These are phyloP conservation scores for Augiades crinisus DNA, from an alignment of 2,888 invertebrate genomes.

Conservation along the genomic window DNA sequence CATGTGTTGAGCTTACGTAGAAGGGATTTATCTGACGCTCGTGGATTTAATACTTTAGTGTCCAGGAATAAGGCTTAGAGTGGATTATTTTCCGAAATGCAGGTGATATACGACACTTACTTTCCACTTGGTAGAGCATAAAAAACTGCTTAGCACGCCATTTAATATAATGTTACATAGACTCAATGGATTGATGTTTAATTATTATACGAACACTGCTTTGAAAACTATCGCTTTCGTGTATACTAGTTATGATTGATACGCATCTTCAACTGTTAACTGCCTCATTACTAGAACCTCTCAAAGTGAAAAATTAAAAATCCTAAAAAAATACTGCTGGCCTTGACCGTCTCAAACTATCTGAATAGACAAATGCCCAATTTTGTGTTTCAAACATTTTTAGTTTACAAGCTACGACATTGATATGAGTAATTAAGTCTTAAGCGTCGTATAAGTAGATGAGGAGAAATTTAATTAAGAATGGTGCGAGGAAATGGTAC, in stretches of 20 bases:
- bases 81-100: constrained; percentile 39
- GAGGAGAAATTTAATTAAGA: constrained; percentile 17
- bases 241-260: too few relatives aligned
- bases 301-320: too few relatives aligned
- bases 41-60: neutral
- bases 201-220: constrained; percentile 1
- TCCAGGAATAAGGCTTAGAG: constrained; percentile 36
- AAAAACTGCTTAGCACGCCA: constrained; percentile 67
- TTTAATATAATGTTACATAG: constrained; percentile 52
- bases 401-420: constrained; percentile 1
- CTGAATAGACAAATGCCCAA: too few relatives aligned
- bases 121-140: constrained; percentile 72
- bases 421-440: constrained; percentile 3
- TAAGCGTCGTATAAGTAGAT: constrained; percentile 6
- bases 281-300: too few relatives aligned
- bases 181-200: constrained; percentile 4
- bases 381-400: neutral
- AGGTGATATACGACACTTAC: constrained; percentile 68
- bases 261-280: too few relatives aligned
- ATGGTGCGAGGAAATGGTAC: constrained; percentile 5
- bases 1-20: constrained; percentile 47
- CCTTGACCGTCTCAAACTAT: too few relatives aligned
- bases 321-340: too few relatives aligned
- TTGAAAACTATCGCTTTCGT: too few relatives aligned
- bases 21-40: constrained; percentile 30